phyloP scores from a whole-genome alignment of 2,113 vertebrate genomes.

The Fulica atra region DNA sequence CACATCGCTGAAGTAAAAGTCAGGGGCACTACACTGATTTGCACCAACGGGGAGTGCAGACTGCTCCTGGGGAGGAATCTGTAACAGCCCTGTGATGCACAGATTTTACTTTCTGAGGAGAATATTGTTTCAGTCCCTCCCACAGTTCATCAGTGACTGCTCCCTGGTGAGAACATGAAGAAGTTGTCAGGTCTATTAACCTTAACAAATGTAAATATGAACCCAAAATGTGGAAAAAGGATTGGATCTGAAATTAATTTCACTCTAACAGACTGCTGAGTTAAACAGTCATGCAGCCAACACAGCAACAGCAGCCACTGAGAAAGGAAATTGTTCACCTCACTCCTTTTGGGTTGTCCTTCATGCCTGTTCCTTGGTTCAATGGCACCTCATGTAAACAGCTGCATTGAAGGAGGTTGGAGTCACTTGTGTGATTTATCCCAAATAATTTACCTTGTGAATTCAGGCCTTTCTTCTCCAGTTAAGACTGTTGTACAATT shows the following conservation, averaged over 20 bases:
- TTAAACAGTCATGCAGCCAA: conserved; percentile 9
- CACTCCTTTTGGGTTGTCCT: background rate
- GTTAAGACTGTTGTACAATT: background rate
- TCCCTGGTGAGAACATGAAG: conserved; percentile 69
- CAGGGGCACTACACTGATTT: background rate
- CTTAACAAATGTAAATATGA: conserved; percentile 69
- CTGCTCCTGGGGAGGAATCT: background rate
- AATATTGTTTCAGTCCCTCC: conserved; percentile 28
- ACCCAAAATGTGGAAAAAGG: conserved; percentile 55
- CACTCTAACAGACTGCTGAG: conserved; percentile 53
- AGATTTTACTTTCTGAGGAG: background rate
- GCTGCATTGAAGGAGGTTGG: background rate
- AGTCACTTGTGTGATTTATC: background rate
- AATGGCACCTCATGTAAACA: background rate
- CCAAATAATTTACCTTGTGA: background rate
- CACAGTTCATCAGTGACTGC: conserved; percentile 6
- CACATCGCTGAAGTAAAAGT: background rate
- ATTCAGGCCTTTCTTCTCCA: background rate
- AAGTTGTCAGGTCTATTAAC: conserved; percentile 74
- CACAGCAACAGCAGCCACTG: background rate
- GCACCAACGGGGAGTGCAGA: background rate
- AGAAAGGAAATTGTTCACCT: background rate
- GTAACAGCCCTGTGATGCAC: background rate
- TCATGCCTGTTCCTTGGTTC: background rate
- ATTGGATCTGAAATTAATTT: conserved; percentile 56